Percentiles rank a stretch among this genome's conserved stretches.
These are phyloP conservation scores for Akabosia matsudoensis DNA, from an alignment of 1,140 invertebrate species.

Conservation along the genomic window DNA sequence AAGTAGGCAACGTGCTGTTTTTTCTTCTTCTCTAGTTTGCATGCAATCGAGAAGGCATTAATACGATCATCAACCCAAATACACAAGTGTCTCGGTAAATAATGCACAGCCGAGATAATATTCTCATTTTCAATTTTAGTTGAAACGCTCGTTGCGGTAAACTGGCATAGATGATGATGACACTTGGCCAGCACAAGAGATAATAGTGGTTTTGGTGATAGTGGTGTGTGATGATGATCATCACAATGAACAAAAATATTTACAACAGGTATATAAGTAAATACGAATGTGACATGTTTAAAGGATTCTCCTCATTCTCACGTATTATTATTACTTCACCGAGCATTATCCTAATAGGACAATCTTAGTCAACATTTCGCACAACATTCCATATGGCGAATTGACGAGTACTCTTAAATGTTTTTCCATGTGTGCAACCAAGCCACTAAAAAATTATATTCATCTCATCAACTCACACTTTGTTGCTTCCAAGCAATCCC, in stretches of 20 bases:
- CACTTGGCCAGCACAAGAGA: no score
- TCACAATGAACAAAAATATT: not conserved
- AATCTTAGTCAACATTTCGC: no score
- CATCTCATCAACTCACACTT: conserved; percentile 6
- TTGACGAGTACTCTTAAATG: no score
- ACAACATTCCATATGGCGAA: not conserved
- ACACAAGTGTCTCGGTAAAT: not conserved
- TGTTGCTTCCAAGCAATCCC: not conserved
- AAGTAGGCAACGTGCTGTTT: not conserved
- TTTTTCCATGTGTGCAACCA: no score
- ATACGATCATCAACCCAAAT: not conserved
- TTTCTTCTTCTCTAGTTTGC: no score
- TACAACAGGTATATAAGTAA: not conserved
- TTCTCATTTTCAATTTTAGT: not conserved
- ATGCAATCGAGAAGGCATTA: no score
- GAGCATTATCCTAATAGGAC: not conserved
- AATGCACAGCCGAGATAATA: not conserved
- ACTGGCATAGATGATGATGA: no score
- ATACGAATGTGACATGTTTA: not conserved
- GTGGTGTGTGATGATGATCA: not conserved
- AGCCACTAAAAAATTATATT: no score
- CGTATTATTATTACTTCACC: conserved; percentile 11
- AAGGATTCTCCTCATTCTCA: conserved; percentile 8
- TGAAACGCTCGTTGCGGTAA: not conserved
- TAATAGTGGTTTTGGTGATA: no score